phyloP scores from a whole-genome alignment of 2,888 invertebrate genomes.

The Synanthedon tipuliformis region DNA sequence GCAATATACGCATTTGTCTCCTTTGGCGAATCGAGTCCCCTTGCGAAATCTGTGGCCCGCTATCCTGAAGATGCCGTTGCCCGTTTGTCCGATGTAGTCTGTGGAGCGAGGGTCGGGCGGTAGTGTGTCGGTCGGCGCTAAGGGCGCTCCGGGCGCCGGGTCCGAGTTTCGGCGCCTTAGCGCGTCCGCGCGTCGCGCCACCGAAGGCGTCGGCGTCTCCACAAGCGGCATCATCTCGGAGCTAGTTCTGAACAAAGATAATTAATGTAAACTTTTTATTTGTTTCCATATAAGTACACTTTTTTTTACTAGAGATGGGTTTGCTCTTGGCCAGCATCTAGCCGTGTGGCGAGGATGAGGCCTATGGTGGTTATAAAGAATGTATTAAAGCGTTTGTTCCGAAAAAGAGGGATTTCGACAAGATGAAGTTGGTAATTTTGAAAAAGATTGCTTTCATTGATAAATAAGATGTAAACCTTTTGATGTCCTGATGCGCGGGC shows the following conservation, averaged over 20 bases:
- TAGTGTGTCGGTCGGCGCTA: slow-evolving; percentile 73
- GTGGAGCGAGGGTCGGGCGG: slow-evolving; percentile 63
- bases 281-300: too few relatives aligned
- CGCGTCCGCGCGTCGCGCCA: slow-evolving; percentile 58
- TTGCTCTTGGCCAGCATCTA: too few relatives aligned
- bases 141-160: slow-evolving; percentile 63
- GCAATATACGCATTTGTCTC: slow-evolving; percentile 86
- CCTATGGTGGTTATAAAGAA: too few relatives aligned
- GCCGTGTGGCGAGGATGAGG: too few relatives aligned
- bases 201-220: slow-evolving; percentile 22
- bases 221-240: slow-evolving; percentile 31
- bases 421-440: too few relatives aligned
- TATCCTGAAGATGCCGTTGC: slow-evolving; percentile 77
- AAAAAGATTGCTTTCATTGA: background rate
- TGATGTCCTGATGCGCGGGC: slow-evolving; percentile 33
- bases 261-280: too few relatives aligned
- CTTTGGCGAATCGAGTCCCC: slow-evolving; percentile 81
- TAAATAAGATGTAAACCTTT: slow-evolving; percentile 17
- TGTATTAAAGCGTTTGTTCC: too few relatives aligned
- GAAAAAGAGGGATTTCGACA: too few relatives aligned
- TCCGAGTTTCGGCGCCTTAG: slow-evolving; percentile 80
- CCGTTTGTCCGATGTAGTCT: slow-evolving; percentile 67
- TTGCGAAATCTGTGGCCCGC: slow-evolving; percentile 84
- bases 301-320: too few relatives aligned
- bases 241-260: slow-evolving; percentile 18